Conservation (phyloP, 2,888 invertebrate species). For the Trachelus iudaicus region DNA sequence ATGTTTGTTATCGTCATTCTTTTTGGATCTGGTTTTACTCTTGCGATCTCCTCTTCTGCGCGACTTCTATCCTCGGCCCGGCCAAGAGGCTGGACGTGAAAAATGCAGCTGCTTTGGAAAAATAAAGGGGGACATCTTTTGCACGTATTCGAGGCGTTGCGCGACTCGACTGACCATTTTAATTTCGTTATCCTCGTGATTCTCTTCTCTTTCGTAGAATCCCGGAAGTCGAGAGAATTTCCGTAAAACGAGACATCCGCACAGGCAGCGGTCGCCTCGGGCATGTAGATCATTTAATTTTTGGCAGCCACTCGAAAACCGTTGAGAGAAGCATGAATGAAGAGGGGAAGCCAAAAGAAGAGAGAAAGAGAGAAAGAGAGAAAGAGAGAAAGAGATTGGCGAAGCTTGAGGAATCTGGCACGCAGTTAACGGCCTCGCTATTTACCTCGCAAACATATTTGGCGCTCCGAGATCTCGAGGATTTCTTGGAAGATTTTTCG, state of each 20-base stretch:
- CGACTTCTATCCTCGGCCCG: not conserved
- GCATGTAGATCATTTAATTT: not conserved
- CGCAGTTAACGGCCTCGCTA: not conserved
- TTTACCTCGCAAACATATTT: not conserved
- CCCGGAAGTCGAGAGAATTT: not conserved
- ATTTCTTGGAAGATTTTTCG: not conserved
- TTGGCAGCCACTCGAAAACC: not conserved
- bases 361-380: not conserved
- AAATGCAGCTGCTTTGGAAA: not conserved
- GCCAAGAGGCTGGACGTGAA: not conserved
- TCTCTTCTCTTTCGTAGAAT: not conserved
- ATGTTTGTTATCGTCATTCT: not conserved
- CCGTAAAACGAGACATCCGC: not conserved
- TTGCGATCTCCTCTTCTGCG: not conserved
- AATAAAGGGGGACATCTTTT: not conserved
- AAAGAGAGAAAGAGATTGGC: not conserved
- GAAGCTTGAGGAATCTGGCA: not conserved
- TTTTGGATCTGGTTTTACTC: not conserved
- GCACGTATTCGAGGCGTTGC: not conserved
- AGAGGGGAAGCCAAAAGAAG: not conserved
- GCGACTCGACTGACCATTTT: not conserved
- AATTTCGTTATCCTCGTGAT: not conserved
- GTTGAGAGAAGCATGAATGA: not conserved
- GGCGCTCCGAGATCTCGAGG: not conserved
- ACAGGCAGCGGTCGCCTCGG: not conserved